Conservation (phyloP, 2,888 invertebrate genomes). For the Conchocele bisecta region DNA sequence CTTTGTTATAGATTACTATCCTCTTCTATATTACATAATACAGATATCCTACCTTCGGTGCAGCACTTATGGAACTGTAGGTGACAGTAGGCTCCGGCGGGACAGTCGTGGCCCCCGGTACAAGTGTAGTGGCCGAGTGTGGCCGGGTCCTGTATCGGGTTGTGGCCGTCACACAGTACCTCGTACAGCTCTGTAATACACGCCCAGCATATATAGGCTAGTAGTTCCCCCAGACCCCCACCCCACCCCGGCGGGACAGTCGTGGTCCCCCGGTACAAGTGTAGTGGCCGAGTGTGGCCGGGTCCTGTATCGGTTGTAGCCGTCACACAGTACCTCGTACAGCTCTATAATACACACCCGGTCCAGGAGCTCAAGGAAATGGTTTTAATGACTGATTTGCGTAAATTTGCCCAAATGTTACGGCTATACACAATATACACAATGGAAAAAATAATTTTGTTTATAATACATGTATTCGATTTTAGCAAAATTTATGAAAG, state of each 20-base stretch:
- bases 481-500: too few relatives aligned
- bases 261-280: conserved; percentile 92
- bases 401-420: too few relatives aligned
- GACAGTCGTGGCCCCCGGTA: conserved; percentile 91
- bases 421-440: too few relatives aligned
- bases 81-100: conserved; percentile 92
- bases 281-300: conserved; percentile 87
- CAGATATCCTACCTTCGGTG: conserved; percentile 91
- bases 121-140: conserved; percentile 90
- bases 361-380: too few relatives aligned
- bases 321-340: conserved; percentile 94
- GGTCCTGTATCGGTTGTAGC: conserved; percentile 89
- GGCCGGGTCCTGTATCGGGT: conserved; percentile 88
- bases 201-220: too few relatives aligned
- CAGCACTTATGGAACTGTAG: conserved; percentile 90
- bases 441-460: too few relatives aligned
- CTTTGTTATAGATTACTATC: too few relatives aligned
- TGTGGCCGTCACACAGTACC: conserved; percentile 92
- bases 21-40: too few relatives aligned
- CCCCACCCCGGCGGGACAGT: conserved; percentile 91
- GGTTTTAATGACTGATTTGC: too few relatives aligned
- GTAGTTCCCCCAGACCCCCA: too few relatives aligned
- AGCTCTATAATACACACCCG: conserved; percentile 69
- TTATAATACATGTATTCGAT: too few relatives aligned
- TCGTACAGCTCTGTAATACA: conserved; percentile 86